A percentile compares a stretch with the other conserved stretches of the same genome.
phyloP scores from a whole-genome alignment of 1,140 invertebrate species.

The Drosophila asahinai region DNA sequence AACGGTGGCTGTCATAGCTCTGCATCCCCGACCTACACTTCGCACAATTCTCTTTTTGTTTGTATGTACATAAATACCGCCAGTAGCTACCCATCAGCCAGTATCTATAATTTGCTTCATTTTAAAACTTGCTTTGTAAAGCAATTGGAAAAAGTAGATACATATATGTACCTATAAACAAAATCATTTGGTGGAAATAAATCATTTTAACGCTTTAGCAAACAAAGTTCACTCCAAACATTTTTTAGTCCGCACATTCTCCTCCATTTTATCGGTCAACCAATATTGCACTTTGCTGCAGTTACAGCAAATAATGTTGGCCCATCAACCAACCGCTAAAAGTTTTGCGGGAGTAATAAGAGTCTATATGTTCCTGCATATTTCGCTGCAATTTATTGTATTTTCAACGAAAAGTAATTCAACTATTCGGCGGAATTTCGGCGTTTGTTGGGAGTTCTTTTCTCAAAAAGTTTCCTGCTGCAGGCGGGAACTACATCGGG shows the following conservation, averaged over 20 bases:
- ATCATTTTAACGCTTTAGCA: neutral
- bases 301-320: constrained; percentile 30
- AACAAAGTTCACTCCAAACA: constrained; percentile 10
- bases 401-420: constrained; percentile 54
- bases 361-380: constrained; percentile 38
- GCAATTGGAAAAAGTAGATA: neutral
- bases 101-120: neutral
- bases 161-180: neutral
- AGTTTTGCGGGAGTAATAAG: constrained; percentile 31
- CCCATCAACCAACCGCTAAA: constrained; percentile 22
- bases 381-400: constrained; percentile 6
- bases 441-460: constrained; percentile 45
- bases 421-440: constrained; percentile 60
- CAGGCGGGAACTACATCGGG: constrained; percentile 30
- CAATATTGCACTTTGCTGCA: constrained; percentile 44
- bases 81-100: constrained; percentile 11
- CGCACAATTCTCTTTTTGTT: constrained; percentile 16
- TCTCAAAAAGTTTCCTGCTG: constrained; percentile 26
- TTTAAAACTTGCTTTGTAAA: neutral
- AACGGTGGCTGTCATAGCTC: constrained; percentile 28
- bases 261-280: constrained; percentile 17
- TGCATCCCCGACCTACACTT: constrained; percentile 5
- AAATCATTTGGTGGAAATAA: neutral
- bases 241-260: constrained; percentile 11
- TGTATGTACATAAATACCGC: constrained; percentile 15